These are phyloP conservation scores for Lucifuga dentata DNA, from an alignment of 2,113 vertebrate genomes.

Conservation along the genomic window DNA sequence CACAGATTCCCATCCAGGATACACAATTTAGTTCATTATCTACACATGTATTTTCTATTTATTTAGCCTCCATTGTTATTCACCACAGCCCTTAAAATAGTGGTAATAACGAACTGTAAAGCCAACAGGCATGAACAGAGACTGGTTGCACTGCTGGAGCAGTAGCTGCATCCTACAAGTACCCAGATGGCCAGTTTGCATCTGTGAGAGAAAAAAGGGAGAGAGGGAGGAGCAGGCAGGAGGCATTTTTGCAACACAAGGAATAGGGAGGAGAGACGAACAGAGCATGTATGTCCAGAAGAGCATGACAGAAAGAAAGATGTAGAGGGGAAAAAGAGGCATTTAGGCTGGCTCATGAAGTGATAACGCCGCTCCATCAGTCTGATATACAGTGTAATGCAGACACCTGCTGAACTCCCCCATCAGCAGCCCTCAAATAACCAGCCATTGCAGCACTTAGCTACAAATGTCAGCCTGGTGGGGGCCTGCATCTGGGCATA, in stretches of 20 bases:
- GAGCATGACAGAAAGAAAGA: constrained; percentile 53
- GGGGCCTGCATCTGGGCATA: constrained; percentile 47
- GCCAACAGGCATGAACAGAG: constrained; percentile 32
- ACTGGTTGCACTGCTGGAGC: constrained; percentile 37
- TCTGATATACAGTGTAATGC: constrained; percentile 73
- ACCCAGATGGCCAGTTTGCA: constrained; percentile 65
- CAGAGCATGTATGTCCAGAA: constrained; percentile 43
- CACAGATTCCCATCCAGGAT: neutral
- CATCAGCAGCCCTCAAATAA: constrained; percentile 65
- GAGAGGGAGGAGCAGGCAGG: constrained; percentile 55
- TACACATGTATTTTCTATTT: constrained; percentile 6
- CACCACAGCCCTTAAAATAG: constrained; percentile 6
- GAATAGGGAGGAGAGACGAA: constrained; percentile 45
- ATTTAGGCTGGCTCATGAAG: constrained; percentile 54
- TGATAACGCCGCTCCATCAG: constrained; percentile 65
- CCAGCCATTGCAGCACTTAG: constrained; percentile 70
- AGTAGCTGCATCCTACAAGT: constrained; percentile 45
- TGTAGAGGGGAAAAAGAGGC: constrained; percentile 11
- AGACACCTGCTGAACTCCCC: constrained; percentile 74
- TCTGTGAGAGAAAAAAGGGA: constrained; percentile 51
- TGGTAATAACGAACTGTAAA: constrained; percentile 30
- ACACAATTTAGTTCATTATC: constrained; percentile 14
- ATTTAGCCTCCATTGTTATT: neutral
- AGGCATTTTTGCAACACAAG: constrained; percentile 58
- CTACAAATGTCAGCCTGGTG: constrained; percentile 73